Conservation (phyloP, 2,113 vertebrate genomes). For the Actenoides hombroni region DNA sequence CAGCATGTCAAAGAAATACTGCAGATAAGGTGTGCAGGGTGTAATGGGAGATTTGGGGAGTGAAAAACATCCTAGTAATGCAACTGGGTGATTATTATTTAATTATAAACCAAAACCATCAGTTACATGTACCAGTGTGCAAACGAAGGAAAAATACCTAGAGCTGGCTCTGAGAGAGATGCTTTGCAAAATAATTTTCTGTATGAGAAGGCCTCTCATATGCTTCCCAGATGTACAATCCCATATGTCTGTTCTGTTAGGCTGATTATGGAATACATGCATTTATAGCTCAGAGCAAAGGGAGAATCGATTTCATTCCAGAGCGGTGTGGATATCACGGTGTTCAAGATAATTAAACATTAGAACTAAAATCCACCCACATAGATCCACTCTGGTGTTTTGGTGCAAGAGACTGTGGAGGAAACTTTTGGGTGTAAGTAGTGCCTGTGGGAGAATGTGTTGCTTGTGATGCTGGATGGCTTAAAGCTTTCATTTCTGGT, state of each 20-base stretch:
- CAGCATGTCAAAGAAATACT: neutral
- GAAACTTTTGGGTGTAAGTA: neutral
- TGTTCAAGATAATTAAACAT: neutral
- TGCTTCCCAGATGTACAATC: constrained; percentile 56
- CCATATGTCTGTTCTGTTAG: neutral
- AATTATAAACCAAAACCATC: neutral
- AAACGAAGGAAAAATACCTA: neutral
- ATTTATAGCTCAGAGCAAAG: constrained; percentile 18
- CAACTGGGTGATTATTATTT: neutral
- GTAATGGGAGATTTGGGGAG: neutral
- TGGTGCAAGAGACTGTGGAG: neutral
- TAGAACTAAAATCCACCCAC: neutral
- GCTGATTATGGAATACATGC: neutral
- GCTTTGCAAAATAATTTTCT: neutral
- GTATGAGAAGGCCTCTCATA: neutral
- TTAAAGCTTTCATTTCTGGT: neutral
- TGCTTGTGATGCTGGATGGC: neutral
- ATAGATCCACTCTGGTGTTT: neutral
- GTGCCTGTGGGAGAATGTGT: neutral
- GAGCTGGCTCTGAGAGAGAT: neutral
- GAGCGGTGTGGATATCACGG: neutral
- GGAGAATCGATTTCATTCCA: neutral
- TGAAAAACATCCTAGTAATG: neutral
- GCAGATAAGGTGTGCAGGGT: neutral
- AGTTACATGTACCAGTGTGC: neutral